phyloP scores from a whole-genome alignment of 2,888 invertebrate genomes.

The Altica lythri region DNA sequence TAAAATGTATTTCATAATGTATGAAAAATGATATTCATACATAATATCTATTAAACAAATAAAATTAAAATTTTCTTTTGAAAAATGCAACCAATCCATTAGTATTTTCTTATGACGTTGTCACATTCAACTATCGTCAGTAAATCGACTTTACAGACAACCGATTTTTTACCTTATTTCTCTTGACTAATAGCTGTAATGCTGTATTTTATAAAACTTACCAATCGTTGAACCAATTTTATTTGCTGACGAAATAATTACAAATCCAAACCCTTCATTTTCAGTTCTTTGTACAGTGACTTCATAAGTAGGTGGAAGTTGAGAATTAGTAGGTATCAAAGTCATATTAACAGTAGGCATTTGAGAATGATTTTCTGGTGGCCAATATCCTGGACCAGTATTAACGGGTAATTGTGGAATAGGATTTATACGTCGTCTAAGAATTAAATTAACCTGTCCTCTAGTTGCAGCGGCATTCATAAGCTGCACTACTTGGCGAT shows the following conservation, averaged over 20 bases:
- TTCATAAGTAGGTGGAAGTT: slow-evolving; percentile 76
- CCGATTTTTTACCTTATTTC: too few relatives aligned
- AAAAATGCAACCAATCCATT: too few relatives aligned
- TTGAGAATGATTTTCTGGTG: slow-evolving; percentile 39
- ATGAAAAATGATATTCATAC: too few relatives aligned
- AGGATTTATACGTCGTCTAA: slow-evolving; percentile 60
- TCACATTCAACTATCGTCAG: too few relatives aligned
- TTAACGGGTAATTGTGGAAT: slow-evolving; percentile 40
- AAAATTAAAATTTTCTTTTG: too few relatives aligned
- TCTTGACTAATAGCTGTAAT: too few relatives aligned
- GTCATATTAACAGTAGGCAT: slow-evolving; percentile 38
- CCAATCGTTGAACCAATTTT: slow-evolving; percentile 89
- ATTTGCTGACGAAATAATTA: slow-evolving; percentile 94
- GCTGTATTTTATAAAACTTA: slow-evolving; percentile 48
- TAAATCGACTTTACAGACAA: too few relatives aligned
- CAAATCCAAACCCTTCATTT: slow-evolving; percentile 98
- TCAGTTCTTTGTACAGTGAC: slow-evolving; percentile 89
- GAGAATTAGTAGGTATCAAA: slow-evolving; percentile 37
- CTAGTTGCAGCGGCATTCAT: slow-evolving; percentile 88
- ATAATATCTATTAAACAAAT: too few relatives aligned
- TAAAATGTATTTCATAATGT: too few relatives aligned
- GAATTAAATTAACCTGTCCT: slow-evolving; percentile 78
- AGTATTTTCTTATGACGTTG: too few relatives aligned
- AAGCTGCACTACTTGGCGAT: slow-evolving; percentile 89
- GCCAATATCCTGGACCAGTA: slow-evolving; percentile 42